These are phyloP conservation scores for Scarus forsteni DNA, from an alignment of 2,797 vertebrate genomes.

Conservation along the genomic window DNA sequence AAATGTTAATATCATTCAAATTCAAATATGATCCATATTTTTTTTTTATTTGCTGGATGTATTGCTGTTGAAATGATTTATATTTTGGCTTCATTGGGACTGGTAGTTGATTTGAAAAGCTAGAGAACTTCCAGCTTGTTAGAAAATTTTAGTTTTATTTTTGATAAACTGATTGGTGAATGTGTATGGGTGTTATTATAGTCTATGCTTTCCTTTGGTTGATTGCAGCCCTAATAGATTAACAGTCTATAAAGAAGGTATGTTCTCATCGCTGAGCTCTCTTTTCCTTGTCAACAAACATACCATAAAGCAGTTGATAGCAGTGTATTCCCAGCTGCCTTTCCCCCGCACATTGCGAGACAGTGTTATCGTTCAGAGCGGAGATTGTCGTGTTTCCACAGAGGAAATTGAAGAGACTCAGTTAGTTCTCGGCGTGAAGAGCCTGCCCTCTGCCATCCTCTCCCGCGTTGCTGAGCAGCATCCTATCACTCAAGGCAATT, in stretches of 20 bases:
- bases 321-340: background rate
- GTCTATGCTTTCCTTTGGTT: no score
- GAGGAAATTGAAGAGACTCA: constrained; percentile 74
- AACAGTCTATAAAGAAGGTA: constrained; percentile 38
- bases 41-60: no score
- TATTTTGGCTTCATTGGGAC: no score
- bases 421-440: constrained; percentile 63
- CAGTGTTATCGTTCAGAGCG: constrained; percentile 39
- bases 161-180: no score
- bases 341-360: constrained; percentile 24
- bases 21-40: no score
- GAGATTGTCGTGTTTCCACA: constrained; percentile 43
- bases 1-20: no score
- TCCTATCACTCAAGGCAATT: constrained; percentile 82
- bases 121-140: no score
- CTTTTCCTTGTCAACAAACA: constrained; percentile 25
- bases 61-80: no score
- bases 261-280: constrained; percentile 21
- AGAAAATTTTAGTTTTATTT: no score
- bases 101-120: no score
- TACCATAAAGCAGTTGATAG: constrained; percentile 34
- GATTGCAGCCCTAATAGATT: constrained; percentile 10
- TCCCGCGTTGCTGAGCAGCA: constrained; percentile 73
- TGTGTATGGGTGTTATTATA: no score
- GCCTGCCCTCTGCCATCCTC: constrained; percentile 71